Base-by-base conservation (phyloP, 2,113 vertebrate species). In the Eleginops maclovinus region DNA sequence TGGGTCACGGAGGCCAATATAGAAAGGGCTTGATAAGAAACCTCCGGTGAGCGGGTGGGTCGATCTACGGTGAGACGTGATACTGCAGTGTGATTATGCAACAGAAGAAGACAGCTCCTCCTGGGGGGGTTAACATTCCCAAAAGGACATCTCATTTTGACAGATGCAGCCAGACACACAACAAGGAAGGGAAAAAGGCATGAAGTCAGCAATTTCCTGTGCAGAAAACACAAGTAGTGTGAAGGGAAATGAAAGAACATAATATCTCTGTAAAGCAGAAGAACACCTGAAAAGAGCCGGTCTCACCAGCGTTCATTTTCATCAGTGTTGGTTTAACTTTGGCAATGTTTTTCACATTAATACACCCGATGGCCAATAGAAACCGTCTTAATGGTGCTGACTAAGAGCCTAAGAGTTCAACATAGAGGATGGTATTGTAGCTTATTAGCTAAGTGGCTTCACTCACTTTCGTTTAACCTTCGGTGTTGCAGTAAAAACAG, bases 1-100 rank as follows among this genome's bases (percentile, higher is more conserved):
- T 2, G 0, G 63, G 2, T 77, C 74, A n/a, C 46, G 55, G 69
- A 43, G 51, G 69, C 26, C 31, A 51, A 68, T 8, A 36, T 36
- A 83, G 44, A 82, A 71, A 53, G 46, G 36, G 26, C 0, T n/a
- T 24, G 71, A 86, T 84, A 86, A 78, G 58, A 74, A 77, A 59
- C 11, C 61, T 36, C 31, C 31, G 31, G 31, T 36, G 31, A 8
- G 14, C 5, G 22, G 22, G 24, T n/a, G n/a, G 7, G 8, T 56
- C 56, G 63, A 64, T 61, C 54, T 22, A 13, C 51, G 56, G 41
- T 50, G 47, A 80, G 76, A 51, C 0, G 41, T 41, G 72, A 82
- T 60, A 55, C 69, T 75, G 75, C 58, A 54, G 64, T 36, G 31
- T 21, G 70, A 72, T 87, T 86, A 70, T 15, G 4, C 72, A 80